Evolutionary conservation across 2,888 invertebrate genomes (phyloP).

Genomic region (Himalopsyche tibetana): DNA sequence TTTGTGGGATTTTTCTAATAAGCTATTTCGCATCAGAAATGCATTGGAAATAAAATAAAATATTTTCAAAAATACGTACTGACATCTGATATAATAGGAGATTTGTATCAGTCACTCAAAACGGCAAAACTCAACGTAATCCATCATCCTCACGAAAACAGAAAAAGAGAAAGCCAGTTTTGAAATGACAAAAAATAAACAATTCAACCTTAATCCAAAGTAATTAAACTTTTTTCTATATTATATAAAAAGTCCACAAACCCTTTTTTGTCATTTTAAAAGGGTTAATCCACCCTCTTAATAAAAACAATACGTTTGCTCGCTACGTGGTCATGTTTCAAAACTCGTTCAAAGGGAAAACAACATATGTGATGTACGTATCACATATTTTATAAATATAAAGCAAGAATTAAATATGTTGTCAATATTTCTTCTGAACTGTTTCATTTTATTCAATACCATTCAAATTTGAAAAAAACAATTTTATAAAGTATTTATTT

Average conservation of each 20-base stretch:
- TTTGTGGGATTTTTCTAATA: too few species aligned
- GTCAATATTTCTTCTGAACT: too few species aligned
- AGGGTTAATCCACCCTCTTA: slow-evolving; percentile 30
- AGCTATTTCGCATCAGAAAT: too few species aligned
- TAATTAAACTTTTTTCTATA: slow-evolving; percentile 18
- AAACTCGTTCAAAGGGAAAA: neutral
- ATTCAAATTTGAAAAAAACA: too few species aligned
- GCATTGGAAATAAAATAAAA: too few species aligned
- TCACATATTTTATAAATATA: too few species aligned
- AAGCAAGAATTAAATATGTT: too few species aligned
- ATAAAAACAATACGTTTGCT: slow-evolving; percentile 3
- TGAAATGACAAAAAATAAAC: slow-evolving; percentile 26
- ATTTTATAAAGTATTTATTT: too few species aligned
- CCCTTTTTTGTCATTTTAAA: slow-evolving; percentile 26
- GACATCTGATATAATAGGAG: neutral
- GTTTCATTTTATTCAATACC: too few species aligned
- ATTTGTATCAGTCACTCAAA: neutral
- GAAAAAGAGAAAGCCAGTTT: neutral
- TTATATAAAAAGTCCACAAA: neutral
- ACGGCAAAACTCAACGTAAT: neutral
- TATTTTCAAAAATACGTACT: neutral
- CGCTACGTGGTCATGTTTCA: slow-evolving; percentile 11
- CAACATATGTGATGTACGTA: too few species aligned
- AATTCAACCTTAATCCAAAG: slow-evolving; percentile 26
- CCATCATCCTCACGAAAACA: slow-evolving; percentile 22